Percentiles rank a stretch among this genome's conserved stretches.
Evolutionary conservation across 2,888 invertebrate species (phyloP).

Genomic region (Phragmatobia fuliginosa): DNA sequence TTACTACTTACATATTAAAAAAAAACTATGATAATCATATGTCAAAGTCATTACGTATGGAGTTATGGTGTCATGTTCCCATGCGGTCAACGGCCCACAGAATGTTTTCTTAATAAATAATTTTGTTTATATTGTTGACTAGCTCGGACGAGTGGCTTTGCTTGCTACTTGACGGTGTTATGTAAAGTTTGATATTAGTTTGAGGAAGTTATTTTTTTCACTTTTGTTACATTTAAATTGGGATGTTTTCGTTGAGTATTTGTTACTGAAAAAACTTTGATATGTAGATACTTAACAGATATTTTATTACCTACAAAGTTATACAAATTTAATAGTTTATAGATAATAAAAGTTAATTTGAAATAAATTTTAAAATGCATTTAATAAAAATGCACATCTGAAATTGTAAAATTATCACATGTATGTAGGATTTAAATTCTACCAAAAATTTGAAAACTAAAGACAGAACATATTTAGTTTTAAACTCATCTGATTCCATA

Average conservation of each 20-base stretch:
- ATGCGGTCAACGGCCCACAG: slow-evolving; percentile 52
- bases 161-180: slow-evolving; percentile 23
- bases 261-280: not conserved
- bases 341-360: too few relatives aligned
- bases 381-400: too few relatives aligned
- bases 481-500: not conserved
- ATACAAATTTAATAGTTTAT: not conserved
- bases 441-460: not conserved
- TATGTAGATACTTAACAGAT: not conserved
- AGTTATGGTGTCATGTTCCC: slow-evolving; percentile 50
- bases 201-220: not conserved
- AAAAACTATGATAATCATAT: slow-evolving; percentile 42
- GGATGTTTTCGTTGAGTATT: not conserved
- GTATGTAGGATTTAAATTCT: too few relatives aligned
- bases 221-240: not conserved
- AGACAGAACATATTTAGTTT: not conserved
- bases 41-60: slow-evolving; percentile 42
- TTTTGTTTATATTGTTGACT: slow-evolving; percentile 46
- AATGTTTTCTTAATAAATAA: slow-evolving; percentile 46
- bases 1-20: slow-evolving; percentile 27
- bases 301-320: not conserved
- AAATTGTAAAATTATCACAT: too few relatives aligned
- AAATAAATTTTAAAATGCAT: too few relatives aligned
- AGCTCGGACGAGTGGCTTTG: slow-evolving; percentile 21
- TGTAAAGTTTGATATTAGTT: not conserved